Evolutionary conservation across 2,888 invertebrate genomes (phyloP).

Genomic region (Himalopsyche anomala): DNA sequence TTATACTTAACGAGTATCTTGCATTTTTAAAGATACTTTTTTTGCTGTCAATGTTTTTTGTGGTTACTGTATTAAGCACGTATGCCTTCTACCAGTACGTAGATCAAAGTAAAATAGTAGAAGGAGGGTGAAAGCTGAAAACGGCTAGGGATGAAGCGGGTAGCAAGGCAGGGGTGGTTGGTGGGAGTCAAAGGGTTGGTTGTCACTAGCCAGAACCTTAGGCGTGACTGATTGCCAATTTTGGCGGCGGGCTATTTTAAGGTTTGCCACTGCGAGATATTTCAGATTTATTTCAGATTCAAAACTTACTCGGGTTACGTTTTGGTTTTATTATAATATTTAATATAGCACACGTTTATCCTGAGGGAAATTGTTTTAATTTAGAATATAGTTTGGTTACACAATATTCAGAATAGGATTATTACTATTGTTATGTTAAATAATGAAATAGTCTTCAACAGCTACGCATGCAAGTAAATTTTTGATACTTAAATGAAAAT

Average conservation of each 20-base stretch:
- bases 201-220: constrained; percentile 27
- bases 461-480: too few species aligned
- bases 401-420: too few species aligned
- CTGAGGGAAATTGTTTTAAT: too few species aligned
- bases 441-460: too few species aligned
- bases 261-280: not conserved
- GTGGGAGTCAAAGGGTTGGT: constrained; percentile 31
- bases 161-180: not conserved
- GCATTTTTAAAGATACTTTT: too few species aligned
- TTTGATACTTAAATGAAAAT: too few species aligned
- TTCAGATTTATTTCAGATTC: not conserved
- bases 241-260: constrained; percentile 3
- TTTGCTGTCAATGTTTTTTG: not conserved
- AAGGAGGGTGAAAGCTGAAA: not conserved
- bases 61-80: not conserved
- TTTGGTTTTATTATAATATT: too few species aligned
- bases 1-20: too few species aligned
- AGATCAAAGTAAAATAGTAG: constrained; percentile 7
- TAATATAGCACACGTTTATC: too few species aligned
- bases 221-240: constrained; percentile 34
- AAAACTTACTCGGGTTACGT: not conserved
- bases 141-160: not conserved
- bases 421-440: too few species aligned
- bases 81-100: not conserved
- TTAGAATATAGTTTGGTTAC: too few species aligned